Base-by-base conservation (phyloP, 2,888 invertebrate species). In the Polydrusus tereticollis region DNA sequence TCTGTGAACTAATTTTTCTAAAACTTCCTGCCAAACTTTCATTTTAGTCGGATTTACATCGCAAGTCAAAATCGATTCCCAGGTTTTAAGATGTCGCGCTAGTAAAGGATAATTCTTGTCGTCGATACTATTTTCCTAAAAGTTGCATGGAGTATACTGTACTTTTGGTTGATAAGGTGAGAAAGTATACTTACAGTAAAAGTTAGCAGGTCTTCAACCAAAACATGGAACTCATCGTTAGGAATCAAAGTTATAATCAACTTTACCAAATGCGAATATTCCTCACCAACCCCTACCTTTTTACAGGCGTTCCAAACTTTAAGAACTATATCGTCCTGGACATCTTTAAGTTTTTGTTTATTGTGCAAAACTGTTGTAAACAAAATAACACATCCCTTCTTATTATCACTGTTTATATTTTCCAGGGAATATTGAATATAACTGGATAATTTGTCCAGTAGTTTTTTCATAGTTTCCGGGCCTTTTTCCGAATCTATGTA, bases 31-130 rank as follows among this genome's bases (percentile, higher is more conserved):
- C 76, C 82, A 79, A 50, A 78, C 75, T 72, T 80, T 78, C 47
- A 76, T 79, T 79, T 85, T 85, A 0, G 72, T 50, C 8, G 80
- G 75, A 74, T 84, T 84, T 29, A 85, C 79, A 74, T 80, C 78
- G 21, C 82, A 80, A 26, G 77, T 69, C 43, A 85, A 47, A 33
- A 84, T 78, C 3, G 77, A 77, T 68, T 80, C 80, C 83, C 83
- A 83, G 3, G 77, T 81, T 73, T 78, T 79, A 14, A 83, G 66
- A 43, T 79, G 73, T 36, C 52, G 38, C 26, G 50, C 72, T 33
- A 74, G 38, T 14, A 26, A 38, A 8, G 7, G n/a, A 21, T 66
- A 36, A 21, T 62, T 66, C 26, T 41, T 23, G 2, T 23, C 43
- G 14, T 29, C 47, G 16, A 66, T 52, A 23, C 50, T 59, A 16